A percentile compares a stretch with the other conserved stretches of the same genome.
These are phyloP conservation scores for Biston betularia DNA, from an alignment of 2,888 invertebrate species.

Conservation along the genomic window DNA sequence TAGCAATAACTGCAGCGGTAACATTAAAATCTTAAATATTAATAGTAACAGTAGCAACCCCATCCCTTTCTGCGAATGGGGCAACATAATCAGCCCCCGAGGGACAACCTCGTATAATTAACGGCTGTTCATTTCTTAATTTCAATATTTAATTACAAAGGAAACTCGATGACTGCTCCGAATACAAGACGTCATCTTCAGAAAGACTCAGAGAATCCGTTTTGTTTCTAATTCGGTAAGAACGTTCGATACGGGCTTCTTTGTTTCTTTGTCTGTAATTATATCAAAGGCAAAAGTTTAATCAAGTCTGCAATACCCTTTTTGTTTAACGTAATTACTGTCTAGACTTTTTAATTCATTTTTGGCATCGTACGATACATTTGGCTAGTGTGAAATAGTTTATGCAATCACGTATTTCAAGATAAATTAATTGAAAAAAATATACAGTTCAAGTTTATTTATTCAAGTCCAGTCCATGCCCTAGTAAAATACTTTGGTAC, in stretches of 20 bases:
- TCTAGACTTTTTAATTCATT: neutral
- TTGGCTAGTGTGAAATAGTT: neutral
- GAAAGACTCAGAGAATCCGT: conserved; percentile 76
- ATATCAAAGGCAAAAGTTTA: conserved; percentile 69
- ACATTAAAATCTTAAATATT: conserved; percentile 72
- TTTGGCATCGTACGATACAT: neutral
- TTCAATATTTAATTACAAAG: conserved; percentile 87
- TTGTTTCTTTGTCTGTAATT: conserved; percentile 68
- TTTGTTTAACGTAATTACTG: conserved; percentile 33
- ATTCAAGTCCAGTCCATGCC: no score
- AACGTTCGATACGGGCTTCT: conserved; percentile 72
- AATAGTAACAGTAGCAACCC: conserved; percentile 74
- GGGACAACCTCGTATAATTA: conserved; percentile 86
- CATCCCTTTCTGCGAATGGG: conserved; percentile 80
- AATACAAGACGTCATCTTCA: conserved; percentile 83
- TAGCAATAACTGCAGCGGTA: conserved; percentile 51
- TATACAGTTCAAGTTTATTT: no score
- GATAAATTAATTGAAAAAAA: no score
- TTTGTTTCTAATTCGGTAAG: conserved; percentile 77
- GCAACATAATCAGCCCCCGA: conserved; percentile 82
- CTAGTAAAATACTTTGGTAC: no score
- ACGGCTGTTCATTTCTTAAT: conserved; percentile 87
- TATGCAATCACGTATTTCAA: neutral
- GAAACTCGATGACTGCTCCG: conserved; percentile 83
- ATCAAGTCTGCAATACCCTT: conserved; percentile 43